Evolutionary conservation across 2,888 invertebrate species (phyloP).

Genomic region (Corbicula japonica): DNA sequence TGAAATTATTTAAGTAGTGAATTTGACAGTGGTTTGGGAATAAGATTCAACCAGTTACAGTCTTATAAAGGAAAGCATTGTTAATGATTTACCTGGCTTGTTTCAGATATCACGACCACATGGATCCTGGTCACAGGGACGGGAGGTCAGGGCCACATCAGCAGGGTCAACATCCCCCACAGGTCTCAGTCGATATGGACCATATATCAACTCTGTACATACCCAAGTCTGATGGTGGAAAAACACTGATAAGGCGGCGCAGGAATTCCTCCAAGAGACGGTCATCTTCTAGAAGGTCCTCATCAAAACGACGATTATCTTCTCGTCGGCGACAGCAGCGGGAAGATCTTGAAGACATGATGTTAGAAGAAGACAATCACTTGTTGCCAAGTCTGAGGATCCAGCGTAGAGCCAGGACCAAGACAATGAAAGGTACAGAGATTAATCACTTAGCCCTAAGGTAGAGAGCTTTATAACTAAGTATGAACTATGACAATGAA

Average conservation of each 20-base stretch:
- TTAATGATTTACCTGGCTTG: too few relatives aligned
- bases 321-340: slow-evolving; percentile 38
- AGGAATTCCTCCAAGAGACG: slow-evolving; percentile 52
- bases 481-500: too few relatives aligned
- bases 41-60: too few relatives aligned
- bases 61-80: too few relatives aligned
- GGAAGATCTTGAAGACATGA: slow-evolving; percentile 55
- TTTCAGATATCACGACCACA: background rate
- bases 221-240: slow-evolving; percentile 65
- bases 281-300: slow-evolving; percentile 21
- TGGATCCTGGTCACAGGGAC: background rate
- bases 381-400: slow-evolving; percentile 64
- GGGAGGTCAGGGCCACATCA: background rate
- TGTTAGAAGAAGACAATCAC: slow-evolving; percentile 65
- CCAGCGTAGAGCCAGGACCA: slow-evolving; percentile 53
- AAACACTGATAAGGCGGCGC: slow-evolving; percentile 63
- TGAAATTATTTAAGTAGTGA: too few relatives aligned
- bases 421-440: slow-evolving; percentile 68
- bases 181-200: slow-evolving; percentile 32
- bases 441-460: too few relatives aligned
- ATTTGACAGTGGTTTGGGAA: too few relatives aligned
- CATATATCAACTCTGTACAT: slow-evolving; percentile 52
- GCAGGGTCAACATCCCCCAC: slow-evolving; percentile 37
- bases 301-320: too few relatives aligned
- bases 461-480: too few relatives aligned